Base-by-base conservation (phyloP, 2,888 invertebrate species). In the Eueremaeus valkanovi region DNA sequence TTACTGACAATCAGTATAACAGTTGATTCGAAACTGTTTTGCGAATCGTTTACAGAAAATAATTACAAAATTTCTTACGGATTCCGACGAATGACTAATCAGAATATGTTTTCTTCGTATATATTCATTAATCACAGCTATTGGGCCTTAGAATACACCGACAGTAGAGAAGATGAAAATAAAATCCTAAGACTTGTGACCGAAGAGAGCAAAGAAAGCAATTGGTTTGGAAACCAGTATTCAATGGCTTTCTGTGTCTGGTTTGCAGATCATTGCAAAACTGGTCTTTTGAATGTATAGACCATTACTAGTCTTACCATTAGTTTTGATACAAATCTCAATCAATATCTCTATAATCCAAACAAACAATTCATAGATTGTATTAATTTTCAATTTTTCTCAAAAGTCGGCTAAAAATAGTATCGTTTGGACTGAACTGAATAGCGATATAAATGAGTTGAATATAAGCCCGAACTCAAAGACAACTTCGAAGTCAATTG, bases 211-310 rank as follows among this genome's bases (percentile, higher is more conserved):
- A 29, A 24, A 3, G 29, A 16, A 16, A 24, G 24, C 58, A 58
- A 58, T 58, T 58, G 58, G 58, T 58, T 58, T 29, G 58, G 58
- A 16, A 58, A 29, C 3, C 29, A 58, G 3, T 58, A 31, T 31
- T 58, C 31, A 29, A 58, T 58, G 58, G 58, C 58, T 11, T 58
- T 58, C 58, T 58, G 58, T 58, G 58, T 58, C 18, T 58, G 58
- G 58, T 58, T 58, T 24, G 58, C 16, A 5, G 3, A 29, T 8
- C 13, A 29, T 16, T 58, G 58, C 29, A 58, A 18, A 58, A 29
- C 18, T 16, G 58, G 58, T 58, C 58, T 58, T 18, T 58, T 58
- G 24, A 18, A 31, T 58, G 58, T 58, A 24, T 31, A 29, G 29
- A 29, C 21, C 8, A 27, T 8, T 55, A 21, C 27, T 58, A 29